A percentile compares a stretch with the other conserved stretches of the same genome.
These are phyloP conservation scores for Macrobrachium rosenbergii DNA, from an alignment of 1,140 invertebrate species.

Conservation along the genomic window DNA sequence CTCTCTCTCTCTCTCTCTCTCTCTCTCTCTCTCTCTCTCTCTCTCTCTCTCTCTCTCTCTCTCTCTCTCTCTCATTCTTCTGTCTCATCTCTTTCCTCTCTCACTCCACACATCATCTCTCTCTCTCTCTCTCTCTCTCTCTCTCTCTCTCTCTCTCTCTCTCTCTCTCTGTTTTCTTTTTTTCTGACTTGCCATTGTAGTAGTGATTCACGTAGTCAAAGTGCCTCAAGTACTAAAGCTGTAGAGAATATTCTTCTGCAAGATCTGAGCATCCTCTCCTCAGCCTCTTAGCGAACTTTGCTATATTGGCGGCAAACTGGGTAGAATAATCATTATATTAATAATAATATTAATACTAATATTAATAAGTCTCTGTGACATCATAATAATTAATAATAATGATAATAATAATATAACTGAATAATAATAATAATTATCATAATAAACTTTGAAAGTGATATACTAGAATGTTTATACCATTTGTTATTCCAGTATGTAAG, in stretches of 20 bases:
- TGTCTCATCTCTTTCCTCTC: conserved; percentile 48
- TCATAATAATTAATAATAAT: background rate
- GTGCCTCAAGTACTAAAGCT: conserved; percentile 61
- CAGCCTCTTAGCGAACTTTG: conserved; percentile 27
- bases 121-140: conserved; percentile 8
- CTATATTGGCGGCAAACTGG: conserved; percentile 38
- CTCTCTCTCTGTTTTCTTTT: conserved; percentile 8
- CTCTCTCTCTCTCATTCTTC: conserved; percentile 20
- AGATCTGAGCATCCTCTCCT: conserved; percentile 54
- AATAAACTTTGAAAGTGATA: no score
- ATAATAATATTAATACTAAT: conserved; percentile 1
- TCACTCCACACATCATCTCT: background rate
- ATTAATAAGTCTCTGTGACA: background rate
- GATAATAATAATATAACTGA: no score
- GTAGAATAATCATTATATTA: conserved; percentile 33
- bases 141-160: conserved; percentile 12
- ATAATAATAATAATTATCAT: background rate
- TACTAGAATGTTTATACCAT: no score
- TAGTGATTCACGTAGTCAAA: conserved; percentile 62
- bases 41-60: background rate
- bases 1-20: background rate
- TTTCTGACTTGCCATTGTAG: conserved; percentile 59
- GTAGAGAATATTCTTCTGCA: conserved; percentile 58
- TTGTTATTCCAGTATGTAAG: no score
- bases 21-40: background rate